Conservation (phyloP, 2,113 vertebrate genomes). For the Bufo bufo region DNA sequence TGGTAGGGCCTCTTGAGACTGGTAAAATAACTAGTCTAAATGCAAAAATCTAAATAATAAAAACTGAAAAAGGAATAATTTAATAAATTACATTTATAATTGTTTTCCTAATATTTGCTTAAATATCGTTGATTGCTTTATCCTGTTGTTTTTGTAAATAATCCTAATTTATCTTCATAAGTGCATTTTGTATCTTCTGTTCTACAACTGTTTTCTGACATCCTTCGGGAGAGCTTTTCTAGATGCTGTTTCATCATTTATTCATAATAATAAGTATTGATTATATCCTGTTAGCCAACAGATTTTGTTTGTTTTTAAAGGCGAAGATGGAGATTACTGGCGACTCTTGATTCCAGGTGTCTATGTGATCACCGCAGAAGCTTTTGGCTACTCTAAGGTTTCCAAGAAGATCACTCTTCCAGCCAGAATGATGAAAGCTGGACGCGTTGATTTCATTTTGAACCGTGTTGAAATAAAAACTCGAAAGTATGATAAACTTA, state of each 20-base stretch:
- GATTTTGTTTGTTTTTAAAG: conserved; percentile 65
- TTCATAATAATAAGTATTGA: conserved; percentile 39
- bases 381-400: conserved; percentile 82
- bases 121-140: background rate
- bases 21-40: too few species aligned
- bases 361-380: conserved; percentile 83
- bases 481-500: conserved; percentile 69
- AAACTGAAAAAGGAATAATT: background rate
- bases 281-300: conserved; percentile 32
- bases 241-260: conserved; percentile 46
- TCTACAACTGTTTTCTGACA: conserved; percentile 25
- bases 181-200: conserved; percentile 35
- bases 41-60: background rate
- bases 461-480: conserved; percentile 73
- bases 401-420: conserved; percentile 87
- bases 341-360: conserved; percentile 85
- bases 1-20: too few species aligned
- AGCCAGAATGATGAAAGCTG: conserved; percentile 75
- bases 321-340: conserved; percentile 93
- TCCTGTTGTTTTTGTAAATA: conserved; percentile 12
- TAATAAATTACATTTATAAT: background rate
- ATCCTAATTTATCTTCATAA: conserved; percentile 24
- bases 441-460: conserved; percentile 87
- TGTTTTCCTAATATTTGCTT: background rate
- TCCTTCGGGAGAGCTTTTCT: conserved; percentile 31